Evolutionary conservation across 2,113 vertebrate species (phyloP).

Genomic region (Ictalurus punctatus): DNA sequence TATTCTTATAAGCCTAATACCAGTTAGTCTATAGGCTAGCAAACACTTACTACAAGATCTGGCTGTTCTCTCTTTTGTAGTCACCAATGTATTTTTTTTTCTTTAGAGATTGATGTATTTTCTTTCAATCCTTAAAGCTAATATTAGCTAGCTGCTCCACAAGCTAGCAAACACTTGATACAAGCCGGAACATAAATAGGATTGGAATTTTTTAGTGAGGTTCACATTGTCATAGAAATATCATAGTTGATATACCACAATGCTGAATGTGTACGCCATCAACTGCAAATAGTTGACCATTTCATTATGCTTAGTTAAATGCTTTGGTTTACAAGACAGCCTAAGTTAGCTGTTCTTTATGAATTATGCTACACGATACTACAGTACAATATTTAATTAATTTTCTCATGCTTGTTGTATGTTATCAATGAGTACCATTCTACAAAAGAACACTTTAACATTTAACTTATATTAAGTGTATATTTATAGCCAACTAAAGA

Average conservation of each 20-base stretch:
- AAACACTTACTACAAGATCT: not conserved
- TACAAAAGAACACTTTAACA: not conserved
- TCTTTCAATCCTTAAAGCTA: not conserved
- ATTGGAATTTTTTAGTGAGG: not conserved
- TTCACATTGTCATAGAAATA: not conserved
- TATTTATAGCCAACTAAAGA: not conserved
- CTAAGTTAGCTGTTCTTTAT: not conserved
- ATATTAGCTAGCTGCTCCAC: not conserved
- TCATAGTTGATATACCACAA: not conserved
- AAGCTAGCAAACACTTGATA: not conserved
- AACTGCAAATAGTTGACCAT: not conserved
- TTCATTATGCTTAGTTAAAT: not conserved
- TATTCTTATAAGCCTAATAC: not conserved
- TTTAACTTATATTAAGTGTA: not conserved
- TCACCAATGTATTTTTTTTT: not conserved
- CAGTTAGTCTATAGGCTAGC: not conserved
- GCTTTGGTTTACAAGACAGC: not conserved
- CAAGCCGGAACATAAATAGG: not conserved
- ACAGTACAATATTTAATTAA: not conserved
- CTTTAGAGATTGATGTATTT: not conserved
- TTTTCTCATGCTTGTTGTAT: not conserved
- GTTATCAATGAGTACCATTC: not conserved
- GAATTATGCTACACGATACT: not conserved
- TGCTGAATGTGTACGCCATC: not conserved
- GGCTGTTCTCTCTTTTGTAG: not conserved